A percentile compares a stretch with the other conserved stretches of the same genome.
phyloP scores from a whole-genome alignment of 1,140 invertebrate genomes.

The Pteromalus puparum region DNA sequence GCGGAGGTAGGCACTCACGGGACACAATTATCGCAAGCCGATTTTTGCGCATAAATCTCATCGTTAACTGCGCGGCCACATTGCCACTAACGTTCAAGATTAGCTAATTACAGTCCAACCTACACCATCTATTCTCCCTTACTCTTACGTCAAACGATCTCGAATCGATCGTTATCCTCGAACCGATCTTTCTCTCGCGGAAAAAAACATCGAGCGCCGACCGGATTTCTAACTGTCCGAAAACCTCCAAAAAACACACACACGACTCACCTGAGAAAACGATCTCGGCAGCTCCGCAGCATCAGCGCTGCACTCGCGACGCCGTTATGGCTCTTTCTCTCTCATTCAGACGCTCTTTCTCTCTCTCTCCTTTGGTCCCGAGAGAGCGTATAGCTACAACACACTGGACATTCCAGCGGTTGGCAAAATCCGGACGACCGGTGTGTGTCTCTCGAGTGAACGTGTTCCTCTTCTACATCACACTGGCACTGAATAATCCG shows the following conservation, averaged over 20 bases:
- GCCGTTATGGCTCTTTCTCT: constrained; percentile 9
- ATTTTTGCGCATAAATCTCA: background rate
- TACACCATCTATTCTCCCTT: too few species aligned
- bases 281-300: background rate
- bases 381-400: background rate
- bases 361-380: background rate
- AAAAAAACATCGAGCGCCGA: too few species aligned
- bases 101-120: background rate
- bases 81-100: background rate
- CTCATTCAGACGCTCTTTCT: constrained; percentile 30
- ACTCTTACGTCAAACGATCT: background rate
- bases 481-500: too few species aligned
- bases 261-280: background rate
- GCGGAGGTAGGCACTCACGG: background rate
- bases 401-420: background rate
- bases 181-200: too few species aligned
- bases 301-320: constrained; percentile 2
- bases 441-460: too few species aligned
- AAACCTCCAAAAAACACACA: too few species aligned
- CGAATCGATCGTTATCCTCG: too few species aligned
- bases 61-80: background rate
- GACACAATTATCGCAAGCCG: background rate
- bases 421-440: background rate
- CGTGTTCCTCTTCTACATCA: too few species aligned
- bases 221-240: too few species aligned